phyloP scores from a whole-genome alignment of 2,797 vertebrate species.

The Astyanax mexicanus region DNA sequence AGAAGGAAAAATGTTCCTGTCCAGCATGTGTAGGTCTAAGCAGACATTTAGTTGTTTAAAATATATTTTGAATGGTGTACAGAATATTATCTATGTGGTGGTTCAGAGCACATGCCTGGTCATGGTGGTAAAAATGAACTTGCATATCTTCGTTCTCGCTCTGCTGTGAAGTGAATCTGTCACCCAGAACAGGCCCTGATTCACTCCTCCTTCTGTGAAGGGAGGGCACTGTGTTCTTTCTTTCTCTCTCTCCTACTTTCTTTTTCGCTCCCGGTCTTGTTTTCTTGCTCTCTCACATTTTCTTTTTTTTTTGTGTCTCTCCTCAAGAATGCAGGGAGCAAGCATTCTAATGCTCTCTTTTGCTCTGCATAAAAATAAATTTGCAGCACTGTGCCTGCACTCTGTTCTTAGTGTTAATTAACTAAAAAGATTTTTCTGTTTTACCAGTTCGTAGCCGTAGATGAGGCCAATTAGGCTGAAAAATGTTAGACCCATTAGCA shows the following conservation, averaged over 20 bases:
- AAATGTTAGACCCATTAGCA: too few species aligned
- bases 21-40: neutral
- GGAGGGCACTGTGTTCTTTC: neutral
- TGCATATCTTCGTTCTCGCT: conserved; percentile 34
- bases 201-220: conserved; percentile 2
- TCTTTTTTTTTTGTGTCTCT: too few species aligned
- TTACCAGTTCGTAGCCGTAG: neutral
- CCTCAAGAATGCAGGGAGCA: conserved; percentile 21
- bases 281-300: neutral
- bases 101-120: neutral
- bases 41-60: conserved; percentile 3
- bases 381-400: neutral
- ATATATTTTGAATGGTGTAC: neutral
- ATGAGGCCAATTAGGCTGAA: too few species aligned
- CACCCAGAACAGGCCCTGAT: conserved; percentile 36
- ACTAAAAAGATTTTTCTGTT: neutral
- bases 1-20: neutral
- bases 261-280: too few species aligned
- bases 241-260: neutral
- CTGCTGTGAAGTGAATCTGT: conserved; percentile 29
- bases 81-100: neutral
- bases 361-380: conserved; percentile 22
- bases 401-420: neutral
- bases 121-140: conserved; percentile 26
- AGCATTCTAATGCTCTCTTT: conserved; percentile 4